Evolutionary conservation across 2,888 invertebrate species (phyloP), one percentile per base, ranked within the genome.

Genomic region (Tuberolachnus salignus): DNA sequence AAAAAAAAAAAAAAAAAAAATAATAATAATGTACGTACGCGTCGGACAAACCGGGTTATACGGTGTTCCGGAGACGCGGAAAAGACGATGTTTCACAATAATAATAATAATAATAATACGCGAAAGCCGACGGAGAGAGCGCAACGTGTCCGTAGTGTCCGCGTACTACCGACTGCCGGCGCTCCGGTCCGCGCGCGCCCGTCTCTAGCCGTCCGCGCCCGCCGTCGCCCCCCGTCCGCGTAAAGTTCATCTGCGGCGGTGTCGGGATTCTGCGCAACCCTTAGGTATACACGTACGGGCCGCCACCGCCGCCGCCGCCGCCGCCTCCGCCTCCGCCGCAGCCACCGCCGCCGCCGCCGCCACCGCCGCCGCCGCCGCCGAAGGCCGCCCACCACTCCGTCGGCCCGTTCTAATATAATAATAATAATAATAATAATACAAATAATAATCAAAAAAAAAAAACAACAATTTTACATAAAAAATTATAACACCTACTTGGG

Each of bases 121-220:
- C 42, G 53, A 14, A n/a, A 14, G 19, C 19, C 19, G 53, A 69
- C 55, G 26, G 57, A 21, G 23, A 21, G 64, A 13, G 46, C 57
- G 26, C 70, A 44, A 71, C 71, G 71, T 71, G 71, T 55, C 70
- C 19, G 19, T 34, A 42, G 55, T 53, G 70, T 46, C 19, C 71
- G 71, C 59, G 71, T 71, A 71, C 71, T 71, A 71, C 71, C 71
- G 71, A 71, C 71, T 71, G 46, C 71, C 71, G 71, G 46, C 59
- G 46, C 57, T 46, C 42, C 55, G 70, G 13, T 55, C 55, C 42
- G 34, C 42, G 44, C 55, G 21, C 42, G 13, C 26, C 26, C 51
- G 61, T 42, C 21, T 19, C 53, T 19, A 1, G 6, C 8, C 4
- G 53, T 19, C 19, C 53, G 8, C n/a, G 1, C 19, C 9, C 53